These are phyloP conservation scores for Ianthella basta DNA, from an alignment of 37 sponge, comb jelly and placozoan genomes.

Conservation along the genomic window DNA sequence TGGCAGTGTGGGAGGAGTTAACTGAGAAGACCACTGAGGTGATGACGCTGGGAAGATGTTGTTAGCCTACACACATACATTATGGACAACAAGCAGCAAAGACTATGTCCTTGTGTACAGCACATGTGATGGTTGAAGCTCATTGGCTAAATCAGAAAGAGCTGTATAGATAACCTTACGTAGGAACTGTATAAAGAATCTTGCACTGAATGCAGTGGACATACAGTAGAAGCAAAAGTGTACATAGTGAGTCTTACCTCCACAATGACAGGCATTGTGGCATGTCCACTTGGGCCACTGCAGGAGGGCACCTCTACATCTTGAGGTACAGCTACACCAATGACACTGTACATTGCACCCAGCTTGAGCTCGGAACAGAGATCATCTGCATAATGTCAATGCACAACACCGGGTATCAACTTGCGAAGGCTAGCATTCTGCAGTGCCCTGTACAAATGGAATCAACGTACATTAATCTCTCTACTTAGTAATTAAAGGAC, in stretches of 20 bases:
- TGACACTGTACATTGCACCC: slow-evolving; percentile 57
- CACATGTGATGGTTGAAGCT: too few relatives aligned
- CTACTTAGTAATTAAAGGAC: too few relatives aligned
- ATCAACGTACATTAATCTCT: too few relatives aligned
- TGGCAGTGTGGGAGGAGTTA: neutral
- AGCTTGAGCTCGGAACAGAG: slow-evolving; percentile 50
- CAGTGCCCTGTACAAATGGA: too few relatives aligned
- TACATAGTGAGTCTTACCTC: slow-evolving; percentile 53
- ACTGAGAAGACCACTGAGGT: neutral
- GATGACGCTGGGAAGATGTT: slow-evolving; percentile 21
- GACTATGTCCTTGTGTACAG: neutral
- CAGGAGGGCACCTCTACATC: slow-evolving; percentile 25
- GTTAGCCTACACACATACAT: slow-evolving; percentile 33
- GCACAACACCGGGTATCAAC: too few relatives aligned
- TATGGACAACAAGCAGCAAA: neutral
- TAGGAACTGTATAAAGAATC: too few relatives aligned
- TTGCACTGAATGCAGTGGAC: too few relatives aligned
- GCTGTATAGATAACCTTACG: too few relatives aligned
- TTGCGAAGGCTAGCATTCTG: too few relatives aligned
- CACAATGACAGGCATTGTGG: slow-evolving; percentile 25
- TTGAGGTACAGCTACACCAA: slow-evolving; percentile 44
- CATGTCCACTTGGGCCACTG: neutral
- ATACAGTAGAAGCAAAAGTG: too few relatives aligned
- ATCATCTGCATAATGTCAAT: slow-evolving; percentile 37
- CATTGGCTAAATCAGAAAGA: too few relatives aligned